A percentile compares a stretch with the other conserved stretches of the same genome.
phyloP scores from a whole-genome alignment of 2,888 invertebrate species.

The Amphipoea oculea region DNA sequence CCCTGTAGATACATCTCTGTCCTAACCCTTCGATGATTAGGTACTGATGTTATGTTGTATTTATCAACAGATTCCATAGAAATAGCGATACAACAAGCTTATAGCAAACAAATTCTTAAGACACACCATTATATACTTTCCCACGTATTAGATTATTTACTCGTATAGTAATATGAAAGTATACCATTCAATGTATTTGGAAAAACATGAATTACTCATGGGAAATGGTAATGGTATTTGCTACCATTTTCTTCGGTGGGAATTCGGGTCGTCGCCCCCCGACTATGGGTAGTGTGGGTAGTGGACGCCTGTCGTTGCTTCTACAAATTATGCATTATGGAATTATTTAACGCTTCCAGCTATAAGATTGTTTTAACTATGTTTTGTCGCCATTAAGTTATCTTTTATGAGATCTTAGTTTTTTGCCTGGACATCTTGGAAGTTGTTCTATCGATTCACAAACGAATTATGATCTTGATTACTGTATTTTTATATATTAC shows the following conservation, averaged over 20 bases:
- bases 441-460: neutral
- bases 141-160: conserved; percentile 46
- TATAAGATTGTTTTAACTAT: conserved; percentile 9
- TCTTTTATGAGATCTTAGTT: neutral
- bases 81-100: conserved; percentile 1
- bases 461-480: neutral
- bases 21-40: neutral
- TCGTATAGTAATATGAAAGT: conserved; percentile 41
- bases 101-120: conserved; percentile 13
- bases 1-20: neutral
- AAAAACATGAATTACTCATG: conserved; percentile 81
- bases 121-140: conserved; percentile 27
- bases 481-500: too few species aligned
- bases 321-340: conserved; percentile 49
- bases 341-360: conserved; percentile 38
- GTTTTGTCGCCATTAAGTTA: conserved; percentile 4
- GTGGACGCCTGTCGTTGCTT: conserved; percentile 26
- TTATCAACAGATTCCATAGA: neutral
- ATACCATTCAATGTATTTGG: conserved; percentile 70
- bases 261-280: conserved; percentile 71
- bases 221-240: conserved; percentile 78
- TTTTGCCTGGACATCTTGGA: neutral
- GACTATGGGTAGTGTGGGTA: conserved; percentile 19
- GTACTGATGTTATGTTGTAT: neutral
- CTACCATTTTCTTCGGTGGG: conserved; percentile 74